phyloP scores from a whole-genome alignment of 37 sponge, comb jelly and placozoan species.

The Agelas oroides region DNA sequence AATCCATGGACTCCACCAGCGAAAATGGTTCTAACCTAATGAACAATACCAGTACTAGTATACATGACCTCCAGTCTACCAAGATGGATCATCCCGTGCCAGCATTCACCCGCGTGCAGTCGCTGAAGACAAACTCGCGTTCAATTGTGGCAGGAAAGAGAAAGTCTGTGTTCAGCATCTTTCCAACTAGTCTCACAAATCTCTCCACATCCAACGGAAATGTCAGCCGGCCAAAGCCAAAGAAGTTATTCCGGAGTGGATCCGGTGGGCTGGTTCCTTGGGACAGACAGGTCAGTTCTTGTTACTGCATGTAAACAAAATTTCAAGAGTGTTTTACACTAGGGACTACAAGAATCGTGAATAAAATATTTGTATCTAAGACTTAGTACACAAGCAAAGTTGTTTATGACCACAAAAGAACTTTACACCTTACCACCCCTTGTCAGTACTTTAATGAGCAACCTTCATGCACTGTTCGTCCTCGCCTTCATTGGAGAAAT shows the following conservation, averaged over 20 bases:
- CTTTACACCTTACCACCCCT: too few species aligned
- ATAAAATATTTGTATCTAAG: too few species aligned
- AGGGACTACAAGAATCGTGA: too few species aligned
- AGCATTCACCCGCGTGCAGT: constrained; percentile 44
- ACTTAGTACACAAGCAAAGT: too few species aligned
- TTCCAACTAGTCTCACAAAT: constrained; percentile 7
- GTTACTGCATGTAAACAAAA: too few species aligned
- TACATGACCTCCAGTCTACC: constrained; percentile 33
- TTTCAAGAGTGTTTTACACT: too few species aligned
- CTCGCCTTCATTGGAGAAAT: too few species aligned
- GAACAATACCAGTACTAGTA: constrained; percentile 27
- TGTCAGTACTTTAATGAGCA: too few species aligned
- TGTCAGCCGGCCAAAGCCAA: constrained; percentile 12
- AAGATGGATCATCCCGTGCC: neutral
- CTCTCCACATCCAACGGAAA: constrained; percentile 20
- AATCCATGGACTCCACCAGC: constrained; percentile 29
- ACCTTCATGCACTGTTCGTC: too few species aligned
- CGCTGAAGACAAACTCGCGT: constrained; percentile 34
- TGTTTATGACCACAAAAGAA: too few species aligned
- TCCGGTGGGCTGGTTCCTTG: constrained; percentile 35
- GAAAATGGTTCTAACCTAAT: constrained; percentile 9
- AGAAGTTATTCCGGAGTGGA: constrained; percentile 39
- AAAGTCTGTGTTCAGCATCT: constrained; percentile 11
- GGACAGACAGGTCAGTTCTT: constrained; percentile 25
- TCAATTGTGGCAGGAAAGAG: constrained; percentile 57